Percentiles rank a stretch among this genome's conserved stretches.
phyloP scores from a whole-genome alignment of 2,797 vertebrate species.

The Chanos chanos region DNA sequence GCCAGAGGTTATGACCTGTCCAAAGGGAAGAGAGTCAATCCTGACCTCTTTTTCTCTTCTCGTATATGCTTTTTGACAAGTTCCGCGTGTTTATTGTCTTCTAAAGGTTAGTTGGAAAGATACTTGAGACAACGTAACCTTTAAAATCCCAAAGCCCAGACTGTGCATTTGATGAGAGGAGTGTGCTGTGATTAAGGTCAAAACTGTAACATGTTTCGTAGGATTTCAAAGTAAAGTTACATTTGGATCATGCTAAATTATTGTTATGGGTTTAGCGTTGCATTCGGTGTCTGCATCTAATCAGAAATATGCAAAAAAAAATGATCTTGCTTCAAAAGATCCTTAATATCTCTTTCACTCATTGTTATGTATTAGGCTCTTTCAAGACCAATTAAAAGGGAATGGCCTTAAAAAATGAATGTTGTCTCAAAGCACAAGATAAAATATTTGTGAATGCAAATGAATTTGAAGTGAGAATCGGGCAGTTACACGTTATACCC shows the following conservation, averaged over 20 bases:
- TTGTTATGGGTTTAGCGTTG: no score
- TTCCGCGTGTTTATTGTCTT: constrained; percentile 48
- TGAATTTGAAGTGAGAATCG: constrained; percentile 60
- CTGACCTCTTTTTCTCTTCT: constrained; percentile 38
- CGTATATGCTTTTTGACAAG: constrained; percentile 44
- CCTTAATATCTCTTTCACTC: no score
- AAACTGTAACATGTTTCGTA: no score
- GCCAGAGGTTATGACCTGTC: constrained; percentile 64
- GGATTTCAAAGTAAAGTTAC: no score
- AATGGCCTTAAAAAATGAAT: no score
- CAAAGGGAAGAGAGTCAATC: constrained; percentile 45
- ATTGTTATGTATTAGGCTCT: no score
- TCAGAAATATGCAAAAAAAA: no score
- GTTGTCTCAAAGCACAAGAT: constrained; percentile 14
- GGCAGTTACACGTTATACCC: constrained; percentile 51
- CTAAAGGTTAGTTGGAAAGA: constrained; percentile 64
- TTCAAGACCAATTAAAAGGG: no score
- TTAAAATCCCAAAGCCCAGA: constrained; percentile 35
- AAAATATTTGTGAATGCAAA: constrained; percentile 50
- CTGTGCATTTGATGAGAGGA: constrained; percentile 26
- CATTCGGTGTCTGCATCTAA: no score
- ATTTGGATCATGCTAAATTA: no score
- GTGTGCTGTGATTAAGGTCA: constrained; percentile 1
- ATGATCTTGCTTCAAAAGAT: no score
- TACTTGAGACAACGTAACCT: constrained; percentile 49